These are phyloP conservation scores for Charanyca ferruginea DNA, from an alignment of 2,888 invertebrate genomes.

Conservation along the genomic window DNA sequence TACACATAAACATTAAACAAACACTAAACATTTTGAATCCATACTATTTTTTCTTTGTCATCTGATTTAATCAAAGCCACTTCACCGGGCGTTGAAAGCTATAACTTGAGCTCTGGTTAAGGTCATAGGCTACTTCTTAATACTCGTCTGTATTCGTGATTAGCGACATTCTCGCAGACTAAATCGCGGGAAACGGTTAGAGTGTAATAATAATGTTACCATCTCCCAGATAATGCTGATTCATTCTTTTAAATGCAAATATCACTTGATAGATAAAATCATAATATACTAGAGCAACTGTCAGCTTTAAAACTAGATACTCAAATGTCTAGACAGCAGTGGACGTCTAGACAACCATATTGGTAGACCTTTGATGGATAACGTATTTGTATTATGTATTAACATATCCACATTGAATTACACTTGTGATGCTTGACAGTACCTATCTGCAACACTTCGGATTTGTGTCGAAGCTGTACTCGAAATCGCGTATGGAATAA, in stretches of 20 bases:
- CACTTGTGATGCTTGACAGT: slow-evolving; percentile 38
- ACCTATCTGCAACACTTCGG: slow-evolving; percentile 22
- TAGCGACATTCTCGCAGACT: too few species aligned
- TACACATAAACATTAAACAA: too few species aligned
- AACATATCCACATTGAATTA: slow-evolving; percentile 41
- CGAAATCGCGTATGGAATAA: slow-evolving; percentile 31
- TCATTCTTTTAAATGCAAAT: slow-evolving; percentile 36
- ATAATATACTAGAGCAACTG: slow-evolving; percentile 20
- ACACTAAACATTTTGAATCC: too few species aligned
- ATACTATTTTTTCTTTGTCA: too few species aligned
- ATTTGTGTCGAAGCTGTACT: slow-evolving; percentile 38
- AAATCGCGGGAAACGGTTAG: neutral
- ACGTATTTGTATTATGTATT: slow-evolving; percentile 43
- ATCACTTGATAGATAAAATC: slow-evolving; percentile 35
- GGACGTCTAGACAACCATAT: slow-evolving; percentile 51
- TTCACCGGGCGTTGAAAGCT: too few species aligned
- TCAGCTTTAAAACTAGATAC: slow-evolving; percentile 43
- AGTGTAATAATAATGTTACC: too few species aligned
- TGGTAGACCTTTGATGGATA: slow-evolving; percentile 47
- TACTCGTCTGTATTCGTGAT: too few species aligned
- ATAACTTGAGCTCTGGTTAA: too few species aligned
- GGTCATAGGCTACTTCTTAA: too few species aligned
- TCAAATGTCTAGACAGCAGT: slow-evolving; percentile 47
- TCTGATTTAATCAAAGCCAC: too few species aligned
- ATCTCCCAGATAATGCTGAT: slow-evolving; percentile 11